phyloP scores from a whole-genome alignment of 2,113 vertebrate species.

The Elephantulus edwardii region DNA sequence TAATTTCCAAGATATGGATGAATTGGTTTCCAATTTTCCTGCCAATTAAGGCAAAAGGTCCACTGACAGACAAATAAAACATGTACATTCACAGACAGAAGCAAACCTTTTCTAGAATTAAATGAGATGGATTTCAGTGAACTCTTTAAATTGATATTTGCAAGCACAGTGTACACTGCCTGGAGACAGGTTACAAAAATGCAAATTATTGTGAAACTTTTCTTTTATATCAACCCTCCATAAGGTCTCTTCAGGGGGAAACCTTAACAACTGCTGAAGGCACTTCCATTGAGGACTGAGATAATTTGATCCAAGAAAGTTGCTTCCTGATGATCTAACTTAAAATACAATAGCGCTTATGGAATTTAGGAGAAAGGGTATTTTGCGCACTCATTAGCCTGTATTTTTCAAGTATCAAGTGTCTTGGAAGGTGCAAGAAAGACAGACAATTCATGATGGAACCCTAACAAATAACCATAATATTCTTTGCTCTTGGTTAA shows the following conservation, averaged over 20 bases:
- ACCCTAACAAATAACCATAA: not conserved
- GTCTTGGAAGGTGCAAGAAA: not conserved
- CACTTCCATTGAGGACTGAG: slow-evolving; percentile 38
- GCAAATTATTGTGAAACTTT: not conserved
- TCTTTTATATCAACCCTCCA: not conserved
- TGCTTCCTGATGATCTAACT: slow-evolving; percentile 41
- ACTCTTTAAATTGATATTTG: not conserved
- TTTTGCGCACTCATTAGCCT: not conserved
- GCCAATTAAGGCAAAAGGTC: not conserved
- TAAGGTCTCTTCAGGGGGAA: slow-evolving; percentile 49
- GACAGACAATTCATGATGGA: not conserved
- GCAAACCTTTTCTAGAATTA: slow-evolving; percentile 21
- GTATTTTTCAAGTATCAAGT: slow-evolving; percentile 26
- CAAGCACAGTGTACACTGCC: not conserved
- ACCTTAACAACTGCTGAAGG: slow-evolving; percentile 26
- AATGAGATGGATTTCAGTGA: slow-evolving; percentile 6
- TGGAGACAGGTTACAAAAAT: slow-evolving; percentile 34
- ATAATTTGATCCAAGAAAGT: slow-evolving; percentile 44
- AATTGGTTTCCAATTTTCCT: slow-evolving; percentile 15
- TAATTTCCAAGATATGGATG: not conserved
- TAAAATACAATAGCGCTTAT: not conserved
- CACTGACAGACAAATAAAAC: not conserved
- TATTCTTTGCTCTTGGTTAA: not conserved
- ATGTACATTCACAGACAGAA: not conserved
- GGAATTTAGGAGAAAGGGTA: not conserved